Base-by-base conservation (phyloP, 2,113 vertebrate genomes). In the Aepyceros melampus region DNA sequence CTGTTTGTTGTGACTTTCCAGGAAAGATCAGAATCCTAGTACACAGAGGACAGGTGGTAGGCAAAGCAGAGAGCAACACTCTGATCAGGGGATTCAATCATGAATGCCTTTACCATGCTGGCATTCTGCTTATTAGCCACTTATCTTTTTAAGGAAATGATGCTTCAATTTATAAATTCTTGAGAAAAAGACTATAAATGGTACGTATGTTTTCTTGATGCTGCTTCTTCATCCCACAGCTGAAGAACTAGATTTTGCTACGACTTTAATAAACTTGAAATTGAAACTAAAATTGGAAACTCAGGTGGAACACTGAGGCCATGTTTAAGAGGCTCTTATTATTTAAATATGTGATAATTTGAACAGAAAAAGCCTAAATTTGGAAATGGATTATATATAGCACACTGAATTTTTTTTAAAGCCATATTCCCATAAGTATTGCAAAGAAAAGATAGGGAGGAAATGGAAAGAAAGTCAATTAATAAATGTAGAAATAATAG, bases 261-360 rank as follows among this genome's bases (percentile, higher is more conserved):
- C 62, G 27, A 74, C 40, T 31, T 45, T 4, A 74, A 56, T 56
- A 49, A 87, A 79, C 17, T 49, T 78, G 40, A 78, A 94, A 71
- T 36, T 43, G 31, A 71, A 60, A 89, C 92, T 83, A 87, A 96
- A 91, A 62, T 12, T 74, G 51, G 33, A 92, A 91, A 47, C 33
- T 29, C 49, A 74, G 87, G 29, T 53, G 40, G 19, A 85, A 83
- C 45, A 71, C 84, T 6, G 3, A 6, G 58, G 10, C 29, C 31
- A 10, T 43, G 31, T 56, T 82, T 40, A 19, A 56, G 51, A 89
- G 51, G 19, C 25, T 71, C 25, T 13, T 47, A 49, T 55, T 82
- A 45, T 21, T 19, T 93, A n/a, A 91, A 19, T 45, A 43, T 60
- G 25, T 49, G 7, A 36, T 67, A 8, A 79, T 78, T 76, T 87